A percentile compares a stretch with the other conserved stretches of the same genome.
phyloP scores from a whole-genome alignment of 2,888 invertebrate genomes.

The Epistrophella euchroma region DNA sequence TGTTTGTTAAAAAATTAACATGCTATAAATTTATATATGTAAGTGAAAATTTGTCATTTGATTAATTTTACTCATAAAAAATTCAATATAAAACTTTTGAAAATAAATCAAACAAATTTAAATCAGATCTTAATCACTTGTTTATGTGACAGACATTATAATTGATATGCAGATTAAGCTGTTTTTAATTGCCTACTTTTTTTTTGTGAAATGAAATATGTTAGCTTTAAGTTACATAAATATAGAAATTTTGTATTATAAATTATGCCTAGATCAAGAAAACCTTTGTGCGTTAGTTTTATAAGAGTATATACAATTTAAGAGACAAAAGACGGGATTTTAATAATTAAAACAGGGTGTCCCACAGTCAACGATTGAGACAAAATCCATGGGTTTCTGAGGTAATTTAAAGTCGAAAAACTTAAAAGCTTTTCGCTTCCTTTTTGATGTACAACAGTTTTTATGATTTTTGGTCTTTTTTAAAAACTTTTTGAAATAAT shows the following conservation, averaged over 20 bases:
- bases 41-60: slow-evolving; percentile 25
- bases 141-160: slow-evolving; percentile 8
- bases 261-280: neutral
- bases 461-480: too few species aligned
- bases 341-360: too few species aligned
- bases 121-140: slow-evolving; percentile 3
- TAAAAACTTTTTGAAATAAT: too few species aligned
- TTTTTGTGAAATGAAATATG: neutral
- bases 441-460: too few species aligned
- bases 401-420: too few species aligned
- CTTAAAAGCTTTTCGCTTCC: too few species aligned
- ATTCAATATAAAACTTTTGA: neutral
- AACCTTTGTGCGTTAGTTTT: neutral
- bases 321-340: too few species aligned
- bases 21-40: neutral
- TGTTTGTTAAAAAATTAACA: neutral
- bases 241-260: neutral
- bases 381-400: too few species aligned
- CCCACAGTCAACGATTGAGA: too few species aligned
- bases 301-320: neutral
- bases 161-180: slow-evolving; percentile 20
- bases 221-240: neutral
- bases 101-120: slow-evolving; percentile 23
- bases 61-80: slow-evolving; percentile 10
- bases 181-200: slow-evolving; percentile 1